phyloP scores from a whole-genome alignment of 2,888 invertebrate genomes.

The Stenchaetothrips biformis region DNA sequence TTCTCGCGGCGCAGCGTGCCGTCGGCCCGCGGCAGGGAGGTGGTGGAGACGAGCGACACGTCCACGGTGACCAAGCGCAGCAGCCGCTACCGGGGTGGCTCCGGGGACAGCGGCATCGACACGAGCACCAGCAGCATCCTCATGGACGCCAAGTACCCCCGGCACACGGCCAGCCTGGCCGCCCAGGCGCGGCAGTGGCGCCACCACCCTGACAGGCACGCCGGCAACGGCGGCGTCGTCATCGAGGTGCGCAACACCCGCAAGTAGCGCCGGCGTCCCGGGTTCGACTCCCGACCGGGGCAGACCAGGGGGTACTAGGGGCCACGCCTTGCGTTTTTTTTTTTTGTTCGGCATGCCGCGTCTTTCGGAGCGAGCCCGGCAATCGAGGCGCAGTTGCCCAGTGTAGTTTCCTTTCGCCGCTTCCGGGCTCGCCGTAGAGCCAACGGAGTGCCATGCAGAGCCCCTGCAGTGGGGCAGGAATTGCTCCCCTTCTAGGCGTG shows the following conservation, averaged over 20 bases:
- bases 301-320: background rate
- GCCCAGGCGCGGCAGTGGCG: too few species aligned
- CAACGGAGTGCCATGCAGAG: too few species aligned
- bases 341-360: too few species aligned
- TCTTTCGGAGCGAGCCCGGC: background rate
- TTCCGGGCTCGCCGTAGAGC: too few species aligned
- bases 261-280: constrained; percentile 36
- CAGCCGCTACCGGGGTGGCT: constrained; percentile 55
- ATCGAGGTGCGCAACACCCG: constrained; percentile 55
- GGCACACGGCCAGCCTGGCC: constrained; percentile 10
- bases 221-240: constrained; percentile 52
- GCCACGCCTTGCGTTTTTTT: background rate
- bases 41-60: constrained; percentile 65
- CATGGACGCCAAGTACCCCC: constrained; percentile 34
- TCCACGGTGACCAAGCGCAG: constrained; percentile 65
- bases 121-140: constrained; percentile 43
- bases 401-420: too few species aligned
- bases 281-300: background rate
- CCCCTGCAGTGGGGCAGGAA: background rate
- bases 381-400: background rate
- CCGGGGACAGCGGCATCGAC: constrained; percentile 47
- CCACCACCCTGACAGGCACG: background rate
- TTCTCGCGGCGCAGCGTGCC: constrained; percentile 65
- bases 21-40: constrained; percentile 52
- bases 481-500: background rate